These are phyloP conservation scores for Isichthys henryi DNA, from an alignment of 2,113 vertebrate genomes.

Conservation along the genomic window DNA sequence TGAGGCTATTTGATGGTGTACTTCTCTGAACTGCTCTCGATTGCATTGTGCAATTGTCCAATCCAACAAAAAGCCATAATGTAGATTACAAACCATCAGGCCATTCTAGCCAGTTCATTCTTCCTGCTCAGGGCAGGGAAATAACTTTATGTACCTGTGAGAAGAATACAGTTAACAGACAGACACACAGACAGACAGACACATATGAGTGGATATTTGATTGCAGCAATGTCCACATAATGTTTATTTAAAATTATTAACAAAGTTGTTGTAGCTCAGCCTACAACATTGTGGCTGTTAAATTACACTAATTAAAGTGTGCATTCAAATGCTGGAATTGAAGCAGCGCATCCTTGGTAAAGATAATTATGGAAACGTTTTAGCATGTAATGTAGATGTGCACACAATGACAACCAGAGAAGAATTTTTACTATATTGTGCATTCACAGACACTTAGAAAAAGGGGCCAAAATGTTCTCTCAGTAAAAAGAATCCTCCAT, in stretches of 20 bases:
- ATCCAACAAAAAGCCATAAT: constrained; percentile 8
- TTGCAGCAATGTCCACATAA: not conserved
- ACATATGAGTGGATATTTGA: not conserved
- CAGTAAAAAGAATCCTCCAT: not conserved
- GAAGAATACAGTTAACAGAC: not conserved
- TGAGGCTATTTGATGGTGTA: constrained; percentile 1
- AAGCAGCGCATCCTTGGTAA: not conserved
- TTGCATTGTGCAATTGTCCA: constrained; percentile 1
- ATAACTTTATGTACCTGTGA: not conserved
- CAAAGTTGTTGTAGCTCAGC: not conserved
- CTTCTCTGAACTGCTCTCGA: not conserved
- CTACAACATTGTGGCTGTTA: not conserved
- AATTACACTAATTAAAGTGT: not conserved
- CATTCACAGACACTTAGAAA: not conserved
- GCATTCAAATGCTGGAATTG: not conserved
- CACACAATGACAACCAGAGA: not conserved
- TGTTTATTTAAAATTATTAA: not conserved
- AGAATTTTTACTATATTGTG: not conserved
- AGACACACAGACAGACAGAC: not conserved
- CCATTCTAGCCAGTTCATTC: not conserved
- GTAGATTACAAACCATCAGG: constrained; percentile 6
- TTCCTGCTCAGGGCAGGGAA: not conserved
- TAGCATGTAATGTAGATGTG: not conserved
- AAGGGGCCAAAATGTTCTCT: not conserved
- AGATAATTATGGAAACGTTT: not conserved